Percentiles rank a stretch among this genome's conserved stretches.
Conservation (phyloP, 2,113 vertebrate species). For the Cyprinodon variegatus region DNA sequence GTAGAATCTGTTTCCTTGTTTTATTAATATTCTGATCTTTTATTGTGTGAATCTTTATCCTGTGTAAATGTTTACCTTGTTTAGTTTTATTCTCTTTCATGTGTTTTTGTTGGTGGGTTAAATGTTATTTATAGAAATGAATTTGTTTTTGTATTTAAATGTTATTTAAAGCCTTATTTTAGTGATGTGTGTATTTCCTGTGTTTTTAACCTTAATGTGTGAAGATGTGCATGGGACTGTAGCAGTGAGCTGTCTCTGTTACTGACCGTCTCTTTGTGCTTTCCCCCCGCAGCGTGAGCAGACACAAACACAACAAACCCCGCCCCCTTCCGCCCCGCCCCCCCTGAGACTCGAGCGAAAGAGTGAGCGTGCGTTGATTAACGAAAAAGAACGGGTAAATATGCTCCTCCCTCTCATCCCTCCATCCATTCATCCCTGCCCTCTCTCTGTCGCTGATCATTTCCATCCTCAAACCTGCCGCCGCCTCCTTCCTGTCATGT, state of each 20-base stretch:
- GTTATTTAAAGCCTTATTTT: too few species aligned
- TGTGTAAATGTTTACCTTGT: too few species aligned
- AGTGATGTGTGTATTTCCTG: not conserved
- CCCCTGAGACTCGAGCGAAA: slow-evolving; percentile 34
- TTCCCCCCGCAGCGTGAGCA: slow-evolving; percentile 71
- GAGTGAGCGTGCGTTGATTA: slow-evolving; percentile 43
- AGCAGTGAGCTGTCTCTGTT: slow-evolving; percentile 27
- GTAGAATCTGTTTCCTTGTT: too few species aligned
- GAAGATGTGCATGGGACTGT: not conserved
- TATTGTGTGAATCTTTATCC: too few species aligned
- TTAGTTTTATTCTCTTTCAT: too few species aligned
- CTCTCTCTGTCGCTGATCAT: not conserved
- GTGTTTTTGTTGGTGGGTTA: too few species aligned
- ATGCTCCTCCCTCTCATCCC: slow-evolving; percentile 51
- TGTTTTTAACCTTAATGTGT: not conserved
- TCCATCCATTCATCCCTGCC: not conserved
- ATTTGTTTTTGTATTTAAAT: too few species aligned
- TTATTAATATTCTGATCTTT: too few species aligned
- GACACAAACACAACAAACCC: slow-evolving; percentile 69
- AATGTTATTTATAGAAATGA: too few species aligned
- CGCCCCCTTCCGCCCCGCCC: slow-evolving; percentile 53
- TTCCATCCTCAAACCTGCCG: slow-evolving; percentile 9
- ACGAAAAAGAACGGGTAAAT: slow-evolving; percentile 68
- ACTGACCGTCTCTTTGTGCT: slow-evolving; percentile 67
- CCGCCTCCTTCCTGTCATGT: slow-evolving; percentile 15